Evolutionary conservation across 2,113 vertebrate genomes (phyloP).

Genomic region (Erinaceus europaeus): DNA sequence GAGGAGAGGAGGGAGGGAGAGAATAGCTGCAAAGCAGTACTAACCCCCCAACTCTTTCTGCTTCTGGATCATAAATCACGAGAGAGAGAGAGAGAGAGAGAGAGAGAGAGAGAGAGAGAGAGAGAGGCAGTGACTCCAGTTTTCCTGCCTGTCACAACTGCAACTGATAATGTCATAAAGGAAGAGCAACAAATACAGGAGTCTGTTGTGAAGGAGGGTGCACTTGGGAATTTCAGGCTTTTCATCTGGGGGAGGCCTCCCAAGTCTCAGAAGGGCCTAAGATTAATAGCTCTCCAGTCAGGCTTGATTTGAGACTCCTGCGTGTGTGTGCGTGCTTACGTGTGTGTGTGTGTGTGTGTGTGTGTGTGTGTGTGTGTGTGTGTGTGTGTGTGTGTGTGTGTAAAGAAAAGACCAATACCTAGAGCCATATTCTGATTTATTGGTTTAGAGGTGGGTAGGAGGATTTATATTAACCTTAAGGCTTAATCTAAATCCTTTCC

Average conservation of each 20-base stretch:
- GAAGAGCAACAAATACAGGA: slow-evolving; percentile 78
- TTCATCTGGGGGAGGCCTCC: slow-evolving; percentile 46
- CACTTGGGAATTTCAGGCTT: slow-evolving; percentile 5
- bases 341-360: background rate
- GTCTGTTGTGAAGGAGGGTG: slow-evolving; percentile 72
- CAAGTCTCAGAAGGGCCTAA: background rate
- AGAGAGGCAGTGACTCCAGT: slow-evolving; percentile 70
- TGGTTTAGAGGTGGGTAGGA: background rate
- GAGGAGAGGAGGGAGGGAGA: too few relatives aligned
- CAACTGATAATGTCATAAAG: slow-evolving; percentile 75
- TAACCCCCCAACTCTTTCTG: slow-evolving; percentile 71
- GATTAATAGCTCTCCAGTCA: background rate
- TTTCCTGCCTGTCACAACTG: slow-evolving; percentile 76
- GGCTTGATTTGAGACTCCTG: background rate
- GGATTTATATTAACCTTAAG: background rate
- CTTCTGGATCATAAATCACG: slow-evolving; percentile 82
- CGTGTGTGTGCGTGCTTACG: background rate
- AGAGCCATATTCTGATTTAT: background rate
- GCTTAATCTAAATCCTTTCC: background rate
- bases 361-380: background rate
- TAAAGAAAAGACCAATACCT: background rate
- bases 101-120: slow-evolving; percentile 62
- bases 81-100: slow-evolving; percentile 61
- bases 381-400: background rate
- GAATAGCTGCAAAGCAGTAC: background rate